Evolutionary conservation across 2,113 vertebrate genomes (phyloP).

Genomic region (Scalopus aquaticus): DNA sequence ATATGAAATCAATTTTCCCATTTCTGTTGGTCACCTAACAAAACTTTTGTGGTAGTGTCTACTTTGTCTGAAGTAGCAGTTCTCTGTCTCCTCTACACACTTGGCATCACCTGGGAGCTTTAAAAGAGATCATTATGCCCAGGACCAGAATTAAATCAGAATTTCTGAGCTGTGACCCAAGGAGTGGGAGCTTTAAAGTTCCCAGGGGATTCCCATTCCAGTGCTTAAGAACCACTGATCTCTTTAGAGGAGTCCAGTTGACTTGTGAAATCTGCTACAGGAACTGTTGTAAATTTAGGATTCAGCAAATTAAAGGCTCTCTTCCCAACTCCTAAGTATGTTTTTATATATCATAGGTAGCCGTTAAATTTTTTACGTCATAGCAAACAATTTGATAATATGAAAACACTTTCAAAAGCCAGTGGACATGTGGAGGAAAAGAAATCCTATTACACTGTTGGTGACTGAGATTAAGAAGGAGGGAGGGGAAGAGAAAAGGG

Average conservation of each 20-base stretch:
- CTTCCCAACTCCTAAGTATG: neutral
- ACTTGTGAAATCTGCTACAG: neutral
- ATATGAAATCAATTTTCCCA: neutral
- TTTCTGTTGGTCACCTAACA: neutral
- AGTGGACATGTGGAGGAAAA: too few relatives aligned
- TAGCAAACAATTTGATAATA: too few relatives aligned
- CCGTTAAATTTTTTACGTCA: neutral
- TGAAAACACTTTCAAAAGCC: too few relatives aligned
- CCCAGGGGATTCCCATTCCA: neutral
- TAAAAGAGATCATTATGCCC: neutral
- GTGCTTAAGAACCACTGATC: neutral
- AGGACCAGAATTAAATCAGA: constrained; percentile 8
- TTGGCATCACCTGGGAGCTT: neutral
- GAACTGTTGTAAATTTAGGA: neutral
- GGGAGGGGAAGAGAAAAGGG: too few relatives aligned
- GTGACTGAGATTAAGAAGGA: too few relatives aligned
- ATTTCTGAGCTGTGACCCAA: neutral
- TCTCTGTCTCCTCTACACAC: neutral
- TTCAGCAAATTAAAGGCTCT: neutral
- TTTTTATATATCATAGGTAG: neutral
- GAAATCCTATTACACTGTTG: too few relatives aligned
- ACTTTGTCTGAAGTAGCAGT: neutral
- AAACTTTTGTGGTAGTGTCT: neutral
- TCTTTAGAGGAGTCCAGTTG: neutral
- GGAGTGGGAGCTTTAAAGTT: neutral